Percentiles rank a stretch among this genome's conserved stretches.
phyloP scores from a whole-genome alignment of 1,140 invertebrate species.

The Teleogryllus occipitalis region DNA sequence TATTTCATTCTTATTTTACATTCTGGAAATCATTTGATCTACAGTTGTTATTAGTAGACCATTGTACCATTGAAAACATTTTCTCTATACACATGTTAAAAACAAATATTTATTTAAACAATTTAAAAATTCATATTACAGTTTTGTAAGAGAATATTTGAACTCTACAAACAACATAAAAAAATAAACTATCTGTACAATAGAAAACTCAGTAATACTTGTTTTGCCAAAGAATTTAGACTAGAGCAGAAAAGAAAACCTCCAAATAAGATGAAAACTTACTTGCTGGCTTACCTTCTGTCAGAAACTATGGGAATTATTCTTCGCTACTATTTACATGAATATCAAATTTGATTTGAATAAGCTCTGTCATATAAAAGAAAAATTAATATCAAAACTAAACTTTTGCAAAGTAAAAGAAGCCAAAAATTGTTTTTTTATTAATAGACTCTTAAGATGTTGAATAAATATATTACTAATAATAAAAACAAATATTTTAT shows the following conservation, averaged over 20 bases:
- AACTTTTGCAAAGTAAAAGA: too few species aligned
- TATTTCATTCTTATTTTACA: not conserved
- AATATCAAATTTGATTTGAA: too few species aligned
- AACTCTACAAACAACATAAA: not conserved
- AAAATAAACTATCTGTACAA: constrained; percentile 1
- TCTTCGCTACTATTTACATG: too few species aligned
- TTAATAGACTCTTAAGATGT: too few species aligned
- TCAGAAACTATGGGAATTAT: too few species aligned
- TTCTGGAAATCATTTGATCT: not conserved
- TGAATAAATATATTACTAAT: not conserved
- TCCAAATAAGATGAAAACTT: too few species aligned
- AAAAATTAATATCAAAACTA: too few species aligned
- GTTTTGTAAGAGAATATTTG: not conserved
- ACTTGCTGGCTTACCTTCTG: too few species aligned
- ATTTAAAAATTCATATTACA: not conserved
- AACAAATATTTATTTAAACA: not conserved
- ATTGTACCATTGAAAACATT: not conserved
- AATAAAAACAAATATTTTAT: not conserved
- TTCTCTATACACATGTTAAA: not conserved
- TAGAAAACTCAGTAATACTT: not conserved
- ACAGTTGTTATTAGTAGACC: not conserved
- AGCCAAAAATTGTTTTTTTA: too few species aligned
- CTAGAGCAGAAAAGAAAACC: not conserved
- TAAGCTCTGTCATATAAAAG: too few species aligned
- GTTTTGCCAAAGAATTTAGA: not conserved